Conservation (phyloP, 2,113 vertebrate species). For the Setophaga petechia region DNA sequence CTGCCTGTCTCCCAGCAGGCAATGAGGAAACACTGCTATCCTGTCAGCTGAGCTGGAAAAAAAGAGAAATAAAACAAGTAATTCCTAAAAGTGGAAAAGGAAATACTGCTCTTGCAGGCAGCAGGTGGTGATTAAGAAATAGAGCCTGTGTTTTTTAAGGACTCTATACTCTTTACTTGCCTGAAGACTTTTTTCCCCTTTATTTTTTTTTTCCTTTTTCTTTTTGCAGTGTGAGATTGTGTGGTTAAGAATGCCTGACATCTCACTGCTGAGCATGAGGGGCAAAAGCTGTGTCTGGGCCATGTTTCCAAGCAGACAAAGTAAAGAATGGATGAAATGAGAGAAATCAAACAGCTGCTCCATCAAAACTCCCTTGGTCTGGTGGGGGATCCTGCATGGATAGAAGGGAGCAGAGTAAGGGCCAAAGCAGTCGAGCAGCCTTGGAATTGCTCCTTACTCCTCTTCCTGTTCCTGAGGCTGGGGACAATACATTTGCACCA, state of each 20-base stretch:
- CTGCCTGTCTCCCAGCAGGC: not conserved
- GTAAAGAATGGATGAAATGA: not conserved
- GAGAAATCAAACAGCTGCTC: not conserved
- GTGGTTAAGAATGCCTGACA: not conserved
- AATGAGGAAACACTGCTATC: not conserved
- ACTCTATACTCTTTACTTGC: not conserved
- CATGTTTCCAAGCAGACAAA: not conserved
- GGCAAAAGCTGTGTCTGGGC: not conserved
- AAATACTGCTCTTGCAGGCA: not conserved
- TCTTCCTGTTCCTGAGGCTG: not conserved
- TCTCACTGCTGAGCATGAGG: not conserved
- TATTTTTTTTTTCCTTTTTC: not conserved
- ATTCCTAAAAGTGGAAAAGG: not conserved
- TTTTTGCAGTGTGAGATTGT: not conserved
- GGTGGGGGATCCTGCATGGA: not conserved
- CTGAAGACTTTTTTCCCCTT: not conserved
- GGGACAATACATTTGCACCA: not conserved
- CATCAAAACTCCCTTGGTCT: not conserved
- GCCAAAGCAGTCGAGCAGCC: not conserved
- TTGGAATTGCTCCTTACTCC: slow-evolving; percentile 17
- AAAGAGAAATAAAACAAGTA: not conserved
- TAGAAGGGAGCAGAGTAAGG: not conserved
- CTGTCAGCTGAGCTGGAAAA: not conserved
- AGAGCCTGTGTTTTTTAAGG: not conserved
- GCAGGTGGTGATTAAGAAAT: not conserved